phyloP scores from a whole-genome alignment of 2,797 vertebrate genomes.

The Linurgus olivaceus region DNA sequence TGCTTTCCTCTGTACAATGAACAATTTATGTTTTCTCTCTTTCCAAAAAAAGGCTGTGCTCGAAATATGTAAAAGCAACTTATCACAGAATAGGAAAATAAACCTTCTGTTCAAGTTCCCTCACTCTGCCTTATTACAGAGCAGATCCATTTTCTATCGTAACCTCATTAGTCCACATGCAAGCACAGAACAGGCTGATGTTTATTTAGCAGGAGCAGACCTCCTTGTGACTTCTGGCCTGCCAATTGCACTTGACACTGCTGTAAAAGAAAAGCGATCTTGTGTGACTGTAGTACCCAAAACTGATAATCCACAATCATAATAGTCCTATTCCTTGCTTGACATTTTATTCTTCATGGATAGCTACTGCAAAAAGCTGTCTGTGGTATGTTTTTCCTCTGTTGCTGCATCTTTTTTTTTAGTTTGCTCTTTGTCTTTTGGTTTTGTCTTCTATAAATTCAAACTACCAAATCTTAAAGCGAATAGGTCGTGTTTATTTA shows the following conservation, averaged over 20 bases:
- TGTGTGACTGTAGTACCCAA: conserved; percentile 37
- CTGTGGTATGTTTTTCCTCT: background rate
- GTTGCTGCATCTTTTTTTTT: background rate
- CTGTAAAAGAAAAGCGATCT: conserved; percentile 15
- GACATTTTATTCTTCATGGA: conserved; percentile 27
- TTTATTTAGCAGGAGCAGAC: background rate
- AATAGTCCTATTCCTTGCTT: conserved; percentile 18
- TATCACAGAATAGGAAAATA: background rate
- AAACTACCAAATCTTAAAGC: conserved; percentile 64
- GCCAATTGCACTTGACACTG: conserved; percentile 40
- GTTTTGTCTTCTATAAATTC: conserved; percentile 79
- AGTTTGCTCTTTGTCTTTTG: conserved; percentile 71
- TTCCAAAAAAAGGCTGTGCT: conserved; percentile 1
- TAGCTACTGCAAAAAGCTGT: background rate
- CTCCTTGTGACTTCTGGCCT: background rate
- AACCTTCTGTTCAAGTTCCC: background rate
- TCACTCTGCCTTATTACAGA: background rate
- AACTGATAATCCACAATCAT: conserved; percentile 19
- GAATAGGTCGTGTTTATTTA: conserved; percentile 74
- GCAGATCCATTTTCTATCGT: background rate
- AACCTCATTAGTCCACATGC: conserved; percentile 12
- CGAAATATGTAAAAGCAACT: conserved; percentile 2
- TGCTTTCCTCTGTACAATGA: conserved; percentile 63
- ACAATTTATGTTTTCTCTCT: conserved; percentile 52
- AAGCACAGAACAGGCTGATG: background rate